A percentile compares a stretch with the other conserved stretches of the same genome.
These are phyloP conservation scores for Diaprepes abbreviatus DNA, from an alignment of 2,888 invertebrate species.

Conservation along the genomic window DNA sequence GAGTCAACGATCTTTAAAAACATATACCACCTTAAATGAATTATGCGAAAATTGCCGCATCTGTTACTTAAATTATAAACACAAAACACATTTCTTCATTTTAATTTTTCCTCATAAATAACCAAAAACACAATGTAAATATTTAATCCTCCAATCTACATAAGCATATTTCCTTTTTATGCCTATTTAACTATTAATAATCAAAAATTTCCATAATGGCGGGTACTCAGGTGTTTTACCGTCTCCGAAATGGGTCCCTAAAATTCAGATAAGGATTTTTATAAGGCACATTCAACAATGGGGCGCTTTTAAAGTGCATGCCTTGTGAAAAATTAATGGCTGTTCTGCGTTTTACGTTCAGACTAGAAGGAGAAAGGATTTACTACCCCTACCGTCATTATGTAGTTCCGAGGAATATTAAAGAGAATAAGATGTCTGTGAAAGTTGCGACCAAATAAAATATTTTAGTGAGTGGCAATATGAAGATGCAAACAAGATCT, in stretches of 20 bases:
- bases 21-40: too few relatives aligned
- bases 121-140: constrained; percentile 35
- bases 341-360: constrained; percentile 34
- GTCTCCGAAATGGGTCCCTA: constrained; percentile 35
- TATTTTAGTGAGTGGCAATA: background rate
- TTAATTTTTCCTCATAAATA: constrained; percentile 25
- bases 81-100: background rate
- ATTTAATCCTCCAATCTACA: constrained; percentile 42
- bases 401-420: constrained; percentile 11
- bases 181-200: constrained; percentile 50
- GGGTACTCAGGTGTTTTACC: constrained; percentile 47
- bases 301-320: constrained; percentile 39
- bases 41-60: background rate
- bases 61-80: constrained; percentile 12
- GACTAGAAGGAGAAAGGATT: constrained; percentile 24
- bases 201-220: constrained; percentile 48
- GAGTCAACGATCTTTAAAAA: too few relatives aligned
- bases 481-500: background rate
- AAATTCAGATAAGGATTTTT: constrained; percentile 46
- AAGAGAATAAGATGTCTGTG: background rate
- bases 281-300: constrained; percentile 41
- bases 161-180: constrained; percentile 40
- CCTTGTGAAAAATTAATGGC: constrained; percentile 46
- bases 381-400: constrained; percentile 24
- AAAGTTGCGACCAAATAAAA: background rate